Conservation (phyloP, 2,888 invertebrate species). For the Ophioninae sp. region DNA sequence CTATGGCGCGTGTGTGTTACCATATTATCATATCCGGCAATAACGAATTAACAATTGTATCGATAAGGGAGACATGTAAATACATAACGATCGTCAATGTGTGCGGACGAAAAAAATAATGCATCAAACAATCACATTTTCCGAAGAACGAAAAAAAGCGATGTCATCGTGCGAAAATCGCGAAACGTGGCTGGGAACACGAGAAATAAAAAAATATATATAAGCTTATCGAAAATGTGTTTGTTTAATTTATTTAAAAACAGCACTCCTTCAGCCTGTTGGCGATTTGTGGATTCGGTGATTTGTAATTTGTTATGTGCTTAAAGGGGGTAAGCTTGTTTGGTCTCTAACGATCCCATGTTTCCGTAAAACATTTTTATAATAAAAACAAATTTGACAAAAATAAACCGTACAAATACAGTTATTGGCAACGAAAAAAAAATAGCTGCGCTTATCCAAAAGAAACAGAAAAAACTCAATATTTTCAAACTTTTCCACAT, state of each 20-base stretch:
- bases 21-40: conserved; percentile 40
- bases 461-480: too few species aligned
- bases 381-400: too few species aligned
- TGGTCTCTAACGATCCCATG: too few species aligned
- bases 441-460: too few species aligned
- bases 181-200: conserved; percentile 55
- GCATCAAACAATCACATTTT: conserved; percentile 55
- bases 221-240: conserved; percentile 22
- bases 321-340: background rate
- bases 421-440: too few species aligned
- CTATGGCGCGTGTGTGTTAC: background rate
- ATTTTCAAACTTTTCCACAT: too few species aligned
- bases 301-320: background rate
- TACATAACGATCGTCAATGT: conserved; percentile 46
- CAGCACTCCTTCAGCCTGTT: background rate
- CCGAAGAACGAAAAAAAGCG: conserved; percentile 8
- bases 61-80: conserved; percentile 52
- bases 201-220: conserved; percentile 42
- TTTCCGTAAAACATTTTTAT: too few species aligned
- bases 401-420: too few species aligned
- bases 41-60: conserved; percentile 44
- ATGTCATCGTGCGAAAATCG: conserved; percentile 25
- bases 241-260: background rate
- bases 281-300: background rate
- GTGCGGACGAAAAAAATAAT: conserved; percentile 26